phyloP scores from a whole-genome alignment of 2,888 invertebrate genomes.

The Tinea semifulvella region DNA sequence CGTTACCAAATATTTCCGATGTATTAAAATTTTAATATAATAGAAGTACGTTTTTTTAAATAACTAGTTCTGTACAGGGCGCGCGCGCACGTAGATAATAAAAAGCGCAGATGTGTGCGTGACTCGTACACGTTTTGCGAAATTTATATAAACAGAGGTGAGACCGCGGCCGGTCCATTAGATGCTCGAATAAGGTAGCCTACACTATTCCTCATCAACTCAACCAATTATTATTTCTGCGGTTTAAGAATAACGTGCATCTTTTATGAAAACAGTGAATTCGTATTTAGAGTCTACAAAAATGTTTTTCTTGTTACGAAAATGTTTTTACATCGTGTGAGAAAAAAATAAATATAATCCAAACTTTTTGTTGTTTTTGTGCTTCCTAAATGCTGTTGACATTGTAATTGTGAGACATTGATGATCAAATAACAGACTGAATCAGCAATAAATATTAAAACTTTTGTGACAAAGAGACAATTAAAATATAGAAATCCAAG shows the following conservation, averaged over 20 bases:
- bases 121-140: slow-evolving; percentile 20
- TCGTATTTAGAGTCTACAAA: background rate
- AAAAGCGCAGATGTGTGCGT: slow-evolving; percentile 3
- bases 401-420: slow-evolving; percentile 11
- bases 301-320: background rate
- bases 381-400: background rate
- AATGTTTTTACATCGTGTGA: slow-evolving; percentile 5
- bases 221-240: background rate
- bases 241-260: too few relatives aligned
- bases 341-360: background rate
- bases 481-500: background rate
- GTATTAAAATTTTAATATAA: background rate
- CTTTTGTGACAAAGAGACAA: slow-evolving; percentile 8
- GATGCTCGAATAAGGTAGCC: slow-evolving; percentile 17
- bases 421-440: slow-evolving; percentile 6
- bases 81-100: background rate
- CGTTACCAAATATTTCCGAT: too few relatives aligned
- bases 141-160: slow-evolving; percentile 28
- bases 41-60: slow-evolving; percentile 1
- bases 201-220: slow-evolving; percentile 3
- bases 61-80: slow-evolving; percentile 1
- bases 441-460: background rate
- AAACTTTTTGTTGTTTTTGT: slow-evolving; percentile 6
- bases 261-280: too few relatives aligned
- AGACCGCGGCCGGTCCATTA: slow-evolving; percentile 22